These are phyloP conservation scores for Myanophis thanlyinensis DNA, from an alignment of 2,113 vertebrate species.

Conservation along the genomic window DNA sequence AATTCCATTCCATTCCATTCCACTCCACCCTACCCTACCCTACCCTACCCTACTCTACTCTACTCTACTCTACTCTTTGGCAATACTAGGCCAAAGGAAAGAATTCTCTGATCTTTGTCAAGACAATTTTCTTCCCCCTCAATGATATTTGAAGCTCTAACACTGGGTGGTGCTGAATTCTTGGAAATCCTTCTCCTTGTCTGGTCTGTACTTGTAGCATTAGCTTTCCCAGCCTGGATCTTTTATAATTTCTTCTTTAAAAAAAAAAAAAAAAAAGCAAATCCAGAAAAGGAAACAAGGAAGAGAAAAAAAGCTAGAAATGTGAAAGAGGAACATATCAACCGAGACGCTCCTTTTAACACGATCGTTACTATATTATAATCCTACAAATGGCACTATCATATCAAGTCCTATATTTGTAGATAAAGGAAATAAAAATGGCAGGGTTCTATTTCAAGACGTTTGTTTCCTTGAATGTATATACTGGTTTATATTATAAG, in stretches of 20 bases:
- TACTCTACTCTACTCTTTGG: too few species aligned
- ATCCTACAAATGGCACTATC: background rate
- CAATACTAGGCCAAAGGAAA: background rate
- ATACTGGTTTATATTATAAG: background rate
- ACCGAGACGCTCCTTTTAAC: background rate
- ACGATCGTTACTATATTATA: background rate
- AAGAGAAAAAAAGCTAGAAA: background rate
- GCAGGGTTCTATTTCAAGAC: background rate
- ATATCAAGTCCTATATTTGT: too few species aligned
- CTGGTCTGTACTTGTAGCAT: background rate
- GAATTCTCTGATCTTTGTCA: background rate
- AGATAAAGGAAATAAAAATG: background rate
- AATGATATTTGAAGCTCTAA: background rate
- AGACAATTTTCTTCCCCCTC: background rate
- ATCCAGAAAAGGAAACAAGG: background rate
- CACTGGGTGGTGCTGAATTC: constrained; percentile 14
- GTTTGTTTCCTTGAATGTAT: background rate
- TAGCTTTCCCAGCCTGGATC: background rate
- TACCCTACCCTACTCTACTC: too few species aligned
- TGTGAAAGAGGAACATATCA: background rate
- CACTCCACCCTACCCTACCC: too few species aligned
- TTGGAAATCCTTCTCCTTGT: background rate
- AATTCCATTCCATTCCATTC: too few species aligned
- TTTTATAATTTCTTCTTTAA: background rate
- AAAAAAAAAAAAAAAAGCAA: background rate